Evolutionary conservation across 2,113 vertebrate genomes (phyloP).

Genomic region (Lutjanus erythropterus): DNA sequence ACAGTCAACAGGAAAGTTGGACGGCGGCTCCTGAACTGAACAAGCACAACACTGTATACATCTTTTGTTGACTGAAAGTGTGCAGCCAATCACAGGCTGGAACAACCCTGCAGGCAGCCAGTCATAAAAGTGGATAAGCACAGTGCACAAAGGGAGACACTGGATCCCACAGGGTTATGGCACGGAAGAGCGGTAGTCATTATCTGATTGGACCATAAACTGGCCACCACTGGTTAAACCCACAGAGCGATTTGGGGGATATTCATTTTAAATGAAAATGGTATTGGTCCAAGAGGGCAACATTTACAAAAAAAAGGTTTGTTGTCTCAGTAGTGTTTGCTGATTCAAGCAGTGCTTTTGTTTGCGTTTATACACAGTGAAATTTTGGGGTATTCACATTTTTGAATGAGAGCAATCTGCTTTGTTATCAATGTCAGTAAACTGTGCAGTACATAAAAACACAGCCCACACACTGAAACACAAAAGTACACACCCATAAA

Average conservation of each 20-base stretch:
- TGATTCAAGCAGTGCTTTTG: background rate
- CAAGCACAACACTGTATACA: slow-evolving; percentile 7
- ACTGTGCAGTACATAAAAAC: background rate
- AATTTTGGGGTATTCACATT: background rate
- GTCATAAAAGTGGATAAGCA: slow-evolving; percentile 26
- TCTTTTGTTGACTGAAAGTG: slow-evolving; percentile 15
- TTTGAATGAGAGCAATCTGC: background rate
- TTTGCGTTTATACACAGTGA: background rate
- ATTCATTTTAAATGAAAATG: slow-evolving; percentile 20
- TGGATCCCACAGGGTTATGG: slow-evolving; percentile 32
- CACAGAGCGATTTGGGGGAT: slow-evolving; percentile 27
- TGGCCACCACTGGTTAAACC: slow-evolving; percentile 36
- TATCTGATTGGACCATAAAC: slow-evolving; percentile 53
- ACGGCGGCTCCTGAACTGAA: slow-evolving; percentile 14
- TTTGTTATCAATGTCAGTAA: background rate
- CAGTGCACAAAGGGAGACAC: slow-evolving; percentile 15
- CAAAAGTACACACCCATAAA: background rate
- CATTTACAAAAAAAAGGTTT: background rate
- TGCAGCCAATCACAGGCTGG: slow-evolving; percentile 35
- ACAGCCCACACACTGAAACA: background rate
- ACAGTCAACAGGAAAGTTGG: slow-evolving; percentile 10
- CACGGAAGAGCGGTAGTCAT: slow-evolving; percentile 23
- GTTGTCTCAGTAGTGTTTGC: background rate
- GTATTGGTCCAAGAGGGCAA: slow-evolving; percentile 1
- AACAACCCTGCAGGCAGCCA: slow-evolving; percentile 50